phyloP scores from a whole-genome alignment of 64 coral and sea anemone genomes.

The Acropora tenuis region DNA sequence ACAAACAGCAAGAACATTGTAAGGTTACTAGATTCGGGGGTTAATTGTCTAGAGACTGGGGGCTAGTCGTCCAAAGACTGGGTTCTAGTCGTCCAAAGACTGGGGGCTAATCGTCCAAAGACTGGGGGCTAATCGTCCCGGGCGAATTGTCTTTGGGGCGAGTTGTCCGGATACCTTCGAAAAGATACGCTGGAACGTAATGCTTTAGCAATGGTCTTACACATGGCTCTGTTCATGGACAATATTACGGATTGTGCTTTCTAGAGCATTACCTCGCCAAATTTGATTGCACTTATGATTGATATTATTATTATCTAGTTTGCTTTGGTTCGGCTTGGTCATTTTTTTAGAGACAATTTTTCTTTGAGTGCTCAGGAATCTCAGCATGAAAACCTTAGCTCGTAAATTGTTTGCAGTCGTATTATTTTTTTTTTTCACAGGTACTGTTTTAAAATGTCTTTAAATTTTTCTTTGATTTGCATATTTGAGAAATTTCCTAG shows the following conservation, averaged over 20 bases:
- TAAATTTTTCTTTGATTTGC: not conserved
- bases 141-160: too few species aligned
- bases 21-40: too few species aligned
- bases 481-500: not conserved
- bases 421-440: not conserved
- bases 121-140: too few species aligned
- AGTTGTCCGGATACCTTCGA: too few species aligned
- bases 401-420: not conserved
- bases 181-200: not conserved
- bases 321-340: not conserved
- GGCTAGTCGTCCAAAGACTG: too few species aligned
- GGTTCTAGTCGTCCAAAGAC: too few species aligned
- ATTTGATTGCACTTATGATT: not conserved
- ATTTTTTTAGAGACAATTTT: not conserved
- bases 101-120: too few species aligned
- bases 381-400: not conserved
- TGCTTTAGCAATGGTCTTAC: not conserved
- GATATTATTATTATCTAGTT: slow-evolving; percentile 25
- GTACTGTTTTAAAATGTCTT: not conserved
- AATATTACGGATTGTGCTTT: not conserved
- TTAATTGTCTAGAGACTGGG: too few species aligned
- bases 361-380: not conserved
- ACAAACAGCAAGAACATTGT: too few species aligned
- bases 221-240: not conserved
- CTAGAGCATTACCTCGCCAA: not conserved